Evolutionary conservation across 2,113 vertebrate species (phyloP).

Genomic region (Lipophrys pholis): DNA sequence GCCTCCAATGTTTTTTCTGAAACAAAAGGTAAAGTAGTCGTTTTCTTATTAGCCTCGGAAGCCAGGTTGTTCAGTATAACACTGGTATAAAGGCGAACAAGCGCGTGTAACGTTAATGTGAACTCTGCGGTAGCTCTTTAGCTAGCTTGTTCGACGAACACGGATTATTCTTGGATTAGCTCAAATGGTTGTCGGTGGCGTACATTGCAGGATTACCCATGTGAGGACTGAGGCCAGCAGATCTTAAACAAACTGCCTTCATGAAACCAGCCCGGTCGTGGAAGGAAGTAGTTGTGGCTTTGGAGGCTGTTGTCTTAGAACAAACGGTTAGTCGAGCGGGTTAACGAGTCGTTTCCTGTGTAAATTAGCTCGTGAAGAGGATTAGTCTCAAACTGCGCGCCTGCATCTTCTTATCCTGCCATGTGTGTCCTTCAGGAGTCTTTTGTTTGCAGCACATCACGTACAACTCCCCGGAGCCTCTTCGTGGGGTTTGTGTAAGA

Average conservation of each 20-base stretch:
- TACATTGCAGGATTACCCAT: slow-evolving; percentile 1
- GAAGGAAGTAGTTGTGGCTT: background rate
- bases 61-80: fast-evolving
- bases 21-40: slow-evolving; percentile 46
- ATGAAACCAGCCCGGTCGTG: background rate
- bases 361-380: slow-evolving; percentile 36
- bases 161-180: slow-evolving; percentile 69
- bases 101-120: background rate
- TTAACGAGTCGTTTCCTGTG: slow-evolving; percentile 34
- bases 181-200: slow-evolving; percentile 30
- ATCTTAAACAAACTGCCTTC: background rate
- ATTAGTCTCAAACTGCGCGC: slow-evolving; percentile 25
- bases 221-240: background rate
- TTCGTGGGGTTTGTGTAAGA: slow-evolving; percentile 46
- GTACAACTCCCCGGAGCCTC: slow-evolving; percentile 1
- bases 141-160: slow-evolving; percentile 65
- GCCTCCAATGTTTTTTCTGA: slow-evolving; percentile 19
- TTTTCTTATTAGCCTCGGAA: background rate
- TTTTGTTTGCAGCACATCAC: background rate
- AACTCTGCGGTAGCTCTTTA: slow-evolving; percentile 63
- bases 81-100: background rate
- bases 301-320: background rate
- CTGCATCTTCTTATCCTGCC: background rate
- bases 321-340: background rate
- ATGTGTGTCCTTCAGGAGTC: background rate